Base-by-base conservation (phyloP, 2,888 invertebrate species). In the Galerucella pusilla region DNA sequence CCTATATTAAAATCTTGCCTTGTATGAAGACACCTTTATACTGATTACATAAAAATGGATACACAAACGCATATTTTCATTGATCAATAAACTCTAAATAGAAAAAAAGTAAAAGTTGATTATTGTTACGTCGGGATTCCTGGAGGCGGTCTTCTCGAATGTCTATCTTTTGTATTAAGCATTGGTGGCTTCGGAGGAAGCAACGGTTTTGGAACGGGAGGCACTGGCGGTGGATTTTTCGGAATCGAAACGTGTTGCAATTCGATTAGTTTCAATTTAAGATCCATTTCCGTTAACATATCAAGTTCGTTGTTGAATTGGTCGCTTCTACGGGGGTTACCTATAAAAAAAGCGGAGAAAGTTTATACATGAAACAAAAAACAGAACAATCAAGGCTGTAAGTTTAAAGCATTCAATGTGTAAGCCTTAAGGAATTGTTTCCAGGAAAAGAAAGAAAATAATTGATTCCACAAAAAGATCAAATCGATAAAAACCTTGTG, bases 211-310 rank as follows among this genome's bases (percentile, higher is more conserved):
- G 83, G 83, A 16, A 73, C 65, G 45, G 83, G 83, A 20, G 85
- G 83, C 6, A 85, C 76, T n/a, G 84, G 83, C 9, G 87, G 87
- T 1, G 86, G 81, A 72, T 79, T 79, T 76, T 82, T 84, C 10
- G 87, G 86, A 73, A 87, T 83, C 0, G 78, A 61, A 25, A 86
- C 77, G 73, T 86, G 84, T 81, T 87, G 87, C 12, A 88, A 73
- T 54, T 87, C 87, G 16, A 88, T 75, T 45, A 87, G 78, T 74
- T 86, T 84, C 63, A 88, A 75, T 54, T 83, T 82, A 64, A 86
- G 77, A 70, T 88, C 87, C 86, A 87, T 87, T 69, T 83, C 83
- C 0, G 85, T 81, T 57, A 87, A 71, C n/a, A 81, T 80, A 16
- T 85, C 80, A 42, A 87, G 76, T 74, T 88, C 87, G 45, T 82